Evolutionary conservation across 92 coral and sea anemone genomes (phyloP).

Genomic region (Bergia puertoricense): DNA sequence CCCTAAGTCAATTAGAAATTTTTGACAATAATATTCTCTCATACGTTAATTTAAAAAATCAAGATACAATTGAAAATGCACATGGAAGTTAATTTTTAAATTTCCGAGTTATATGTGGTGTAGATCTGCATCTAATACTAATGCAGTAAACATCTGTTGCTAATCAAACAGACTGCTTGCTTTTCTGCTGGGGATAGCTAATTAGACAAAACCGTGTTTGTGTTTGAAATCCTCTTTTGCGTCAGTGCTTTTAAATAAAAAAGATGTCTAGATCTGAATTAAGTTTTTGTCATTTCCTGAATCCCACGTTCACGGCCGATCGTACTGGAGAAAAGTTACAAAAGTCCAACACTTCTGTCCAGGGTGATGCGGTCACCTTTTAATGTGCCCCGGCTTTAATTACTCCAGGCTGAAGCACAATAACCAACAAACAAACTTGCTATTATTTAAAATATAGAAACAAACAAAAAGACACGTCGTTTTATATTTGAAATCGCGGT

Average conservation of each 20-base stretch:
- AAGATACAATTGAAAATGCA: background rate
- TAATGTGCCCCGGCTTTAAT: background rate
- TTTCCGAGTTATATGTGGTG: background rate
- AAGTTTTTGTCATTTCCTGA: conserved; percentile 22
- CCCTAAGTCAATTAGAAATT: conserved; percentile 8
- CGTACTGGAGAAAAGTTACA: background rate
- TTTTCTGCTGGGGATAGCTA: background rate
- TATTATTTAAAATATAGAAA: background rate
- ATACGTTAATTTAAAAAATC: background rate
- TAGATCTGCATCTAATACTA: background rate
- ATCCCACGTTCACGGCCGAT: background rate
- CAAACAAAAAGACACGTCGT: background rate
- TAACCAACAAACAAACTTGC: background rate
- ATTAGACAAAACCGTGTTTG: background rate
- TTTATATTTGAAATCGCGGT: too few species aligned
- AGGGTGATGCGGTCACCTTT: background rate
- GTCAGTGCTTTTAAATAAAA: conserved; percentile 16
- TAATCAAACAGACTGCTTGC: background rate
- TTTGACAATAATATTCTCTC: background rate
- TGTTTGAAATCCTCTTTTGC: conserved; percentile 17
- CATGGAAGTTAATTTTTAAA: background rate
- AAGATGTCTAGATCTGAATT: conserved; percentile 17
- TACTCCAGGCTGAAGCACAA: background rate
- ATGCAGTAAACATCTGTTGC: too few species aligned
- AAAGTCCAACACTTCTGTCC: background rate